Evolutionary conservation across 2,113 vertebrate species (phyloP), one percentile per base, ranked within the genome.

Genomic region (Acrocephalus kingi): DNA sequence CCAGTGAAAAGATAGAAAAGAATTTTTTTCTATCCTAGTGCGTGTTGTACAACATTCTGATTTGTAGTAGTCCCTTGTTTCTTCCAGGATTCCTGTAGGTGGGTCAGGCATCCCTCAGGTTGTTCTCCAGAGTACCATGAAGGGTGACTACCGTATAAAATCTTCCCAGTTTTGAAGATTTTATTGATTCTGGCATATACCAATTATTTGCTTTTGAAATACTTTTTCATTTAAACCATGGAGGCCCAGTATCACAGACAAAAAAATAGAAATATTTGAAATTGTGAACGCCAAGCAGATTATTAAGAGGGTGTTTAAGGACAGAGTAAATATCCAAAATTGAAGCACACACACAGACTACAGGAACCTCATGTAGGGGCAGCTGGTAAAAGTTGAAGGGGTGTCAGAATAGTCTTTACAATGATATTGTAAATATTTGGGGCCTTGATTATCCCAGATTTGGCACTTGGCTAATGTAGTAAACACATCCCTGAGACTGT

Each of bases 401-500:
- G 1, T 76, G 10, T 43, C 31, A 55, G 39, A 48, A 43, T 3
- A 55, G 23, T 31, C 12, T 76, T 68, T 43, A 10, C 15, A 80
- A n/a, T 5, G 8, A 10, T 16, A 5, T 31, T 69, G 16, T 25
- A 85, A 39, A 31, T 37, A 24, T 27, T 8, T 39, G 30, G 16
- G 16, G 7, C 30, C 46, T 30, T 2, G 15, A 71, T 11, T 51
- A 64, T 4, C 3, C 15, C 11, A 9, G 3, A 4, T 35, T 13
- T 72, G 39, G 10, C 9, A 4, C 18, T 56, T 59, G 33, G 30
- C 23, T 80, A 6, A 19, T 0, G 0, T 3, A 13, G 1, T 4
- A 10, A 39, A 31, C 9, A 17, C 10, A 41, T 23, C 30, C 39
- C 23, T 51, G 46, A 13, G 10, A 18, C 23, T 13, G 6, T 2